A percentile compares a stretch with the other conserved stretches of the same genome.
phyloP scores from a whole-genome alignment of 2,888 invertebrate genomes.

The Xanthorhoe designata region DNA sequence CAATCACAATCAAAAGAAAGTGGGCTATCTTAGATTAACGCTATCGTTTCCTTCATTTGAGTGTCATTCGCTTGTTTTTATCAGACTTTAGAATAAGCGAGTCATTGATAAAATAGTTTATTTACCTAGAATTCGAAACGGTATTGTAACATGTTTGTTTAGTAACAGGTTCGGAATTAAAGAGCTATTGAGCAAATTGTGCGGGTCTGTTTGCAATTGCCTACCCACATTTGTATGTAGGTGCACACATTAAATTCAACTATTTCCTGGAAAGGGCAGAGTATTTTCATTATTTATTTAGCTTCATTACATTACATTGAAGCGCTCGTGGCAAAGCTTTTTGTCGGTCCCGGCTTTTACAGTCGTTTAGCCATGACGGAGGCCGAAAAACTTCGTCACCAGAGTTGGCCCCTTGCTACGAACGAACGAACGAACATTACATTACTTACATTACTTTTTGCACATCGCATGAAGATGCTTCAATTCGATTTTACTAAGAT shows the following conservation, averaged over 20 bases:
- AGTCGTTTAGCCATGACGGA: no score
- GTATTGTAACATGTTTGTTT: background rate
- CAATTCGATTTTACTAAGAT: no score
- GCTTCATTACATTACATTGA: no score
- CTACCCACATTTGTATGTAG: background rate
- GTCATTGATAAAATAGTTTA: conserved; percentile 17
- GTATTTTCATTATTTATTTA: no score
- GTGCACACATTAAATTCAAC: background rate
- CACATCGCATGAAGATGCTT: no score
- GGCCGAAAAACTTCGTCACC: no score
- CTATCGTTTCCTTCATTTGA: conserved; percentile 42
- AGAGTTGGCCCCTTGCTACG: no score
- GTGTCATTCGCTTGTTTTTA: conserved; percentile 43
- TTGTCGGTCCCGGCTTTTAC: no score
- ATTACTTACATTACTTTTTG: no score
- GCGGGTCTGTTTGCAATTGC: background rate
- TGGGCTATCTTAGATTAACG: conserved; percentile 29
- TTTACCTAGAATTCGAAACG: conserved; percentile 1
- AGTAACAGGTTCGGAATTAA: background rate
- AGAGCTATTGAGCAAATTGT: background rate
- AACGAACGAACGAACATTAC: no score
- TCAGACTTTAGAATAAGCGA: conserved; percentile 42
- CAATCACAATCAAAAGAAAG: conserved; percentile 42
- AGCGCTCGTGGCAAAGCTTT: no score
- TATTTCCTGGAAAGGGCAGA: background rate